Percentiles rank a stretch among this genome's conserved stretches.
Evolutionary conservation across 2,797 vertebrate species (phyloP).

Genomic region (Pseudomugil gertrudae): DNA sequence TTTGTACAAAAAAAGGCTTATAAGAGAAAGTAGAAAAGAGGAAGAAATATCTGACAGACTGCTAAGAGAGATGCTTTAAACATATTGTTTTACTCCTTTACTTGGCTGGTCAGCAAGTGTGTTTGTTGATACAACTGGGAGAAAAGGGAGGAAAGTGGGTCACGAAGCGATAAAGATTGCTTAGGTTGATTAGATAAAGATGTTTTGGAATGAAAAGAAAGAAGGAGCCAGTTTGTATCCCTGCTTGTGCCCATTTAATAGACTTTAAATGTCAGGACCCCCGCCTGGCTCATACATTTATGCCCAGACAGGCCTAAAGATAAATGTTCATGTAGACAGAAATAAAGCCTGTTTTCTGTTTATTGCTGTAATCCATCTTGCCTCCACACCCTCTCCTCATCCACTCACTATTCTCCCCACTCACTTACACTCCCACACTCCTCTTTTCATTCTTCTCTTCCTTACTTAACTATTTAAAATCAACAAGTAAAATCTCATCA

Average conservation of each 20-base stretch:
- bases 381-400: slow-evolving; percentile 21
- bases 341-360: slow-evolving; percentile 20
- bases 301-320: slow-evolving; percentile 1
- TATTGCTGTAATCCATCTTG: slow-evolving; percentile 4
- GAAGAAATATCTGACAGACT: slow-evolving; percentile 31
- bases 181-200: slow-evolving; percentile 46
- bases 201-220: slow-evolving; percentile 7
- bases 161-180: slow-evolving; percentile 14
- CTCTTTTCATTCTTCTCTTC: too few species aligned
- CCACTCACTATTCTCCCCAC: slow-evolving; percentile 38
- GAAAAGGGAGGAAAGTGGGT: slow-evolving; percentile 34
- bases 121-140: slow-evolving; percentile 53
- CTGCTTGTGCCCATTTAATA: slow-evolving; percentile 16
- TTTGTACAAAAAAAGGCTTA: background rate
- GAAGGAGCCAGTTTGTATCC: background rate
- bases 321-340: slow-evolving; percentile 10
- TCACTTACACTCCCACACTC: background rate
- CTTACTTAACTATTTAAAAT: too few species aligned
- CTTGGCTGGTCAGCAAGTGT: background rate
- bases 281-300: background rate
- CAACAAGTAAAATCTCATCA: background rate
- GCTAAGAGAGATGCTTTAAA: slow-evolving; percentile 26
- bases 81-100: slow-evolving; percentile 38
- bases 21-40: slow-evolving; percentile 2
- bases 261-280: slow-evolving; percentile 5